phyloP scores from a whole-genome alignment of 2,888 invertebrate genomes.

The Embidobia sp. region DNA sequence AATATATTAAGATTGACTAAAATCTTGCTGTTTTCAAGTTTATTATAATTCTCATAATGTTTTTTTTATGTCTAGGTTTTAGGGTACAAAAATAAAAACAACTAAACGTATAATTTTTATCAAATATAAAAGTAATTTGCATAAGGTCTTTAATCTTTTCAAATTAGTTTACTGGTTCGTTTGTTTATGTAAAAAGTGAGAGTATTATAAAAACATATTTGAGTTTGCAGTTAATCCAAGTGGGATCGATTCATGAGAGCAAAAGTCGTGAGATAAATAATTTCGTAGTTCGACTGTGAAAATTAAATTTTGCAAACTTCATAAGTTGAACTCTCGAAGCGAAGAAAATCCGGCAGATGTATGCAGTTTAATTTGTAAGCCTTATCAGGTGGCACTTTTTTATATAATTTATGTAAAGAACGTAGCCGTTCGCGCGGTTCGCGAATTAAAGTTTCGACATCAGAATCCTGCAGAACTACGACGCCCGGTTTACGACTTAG shows the following conservation, averaged over 20 bases:
- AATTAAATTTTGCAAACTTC: conserved; percentile 31
- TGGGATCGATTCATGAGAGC: not conserved
- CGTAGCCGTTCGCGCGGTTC: conserved; percentile 4
- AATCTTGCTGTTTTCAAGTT: too few relatives aligned
- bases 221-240: not conserved
- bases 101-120: too few relatives aligned
- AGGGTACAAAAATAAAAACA: too few relatives aligned
- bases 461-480: conserved; percentile 1
- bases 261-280: conserved; percentile 18
- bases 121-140: too few relatives aligned
- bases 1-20: too few relatives aligned
- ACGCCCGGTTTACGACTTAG: conserved; percentile 14
- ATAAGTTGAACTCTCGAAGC: conserved; percentile 12
- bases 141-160: too few relatives aligned
- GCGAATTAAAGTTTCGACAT: conserved; percentile 19
- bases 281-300: conserved; percentile 5
- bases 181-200: too few relatives aligned
- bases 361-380: conserved; percentile 35
- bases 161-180: too few relatives aligned
- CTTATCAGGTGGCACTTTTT: conserved; percentile 25
- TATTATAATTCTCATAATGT: too few relatives aligned
- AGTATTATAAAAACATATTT: too few relatives aligned
- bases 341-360: conserved; percentile 14
- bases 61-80: too few relatives aligned
- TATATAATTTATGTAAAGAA: conserved; percentile 31